Evolutionary conservation across 2,113 vertebrate species (phyloP).

Genomic region (Brachypodius melanocephalos): DNA sequence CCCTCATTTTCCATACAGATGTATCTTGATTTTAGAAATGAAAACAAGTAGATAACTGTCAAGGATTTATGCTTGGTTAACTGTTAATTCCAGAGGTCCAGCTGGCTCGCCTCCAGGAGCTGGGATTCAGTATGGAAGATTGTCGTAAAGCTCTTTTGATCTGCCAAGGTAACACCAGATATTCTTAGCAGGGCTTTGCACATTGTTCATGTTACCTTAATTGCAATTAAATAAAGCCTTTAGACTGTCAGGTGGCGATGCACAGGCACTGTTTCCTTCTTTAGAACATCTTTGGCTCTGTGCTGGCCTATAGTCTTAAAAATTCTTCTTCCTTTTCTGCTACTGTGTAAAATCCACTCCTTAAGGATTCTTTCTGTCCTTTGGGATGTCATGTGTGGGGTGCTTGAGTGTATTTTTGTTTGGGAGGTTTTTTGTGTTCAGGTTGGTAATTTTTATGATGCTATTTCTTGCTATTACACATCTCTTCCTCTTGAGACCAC

Average conservation of each 20-base stretch:
- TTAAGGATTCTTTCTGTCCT: not conserved
- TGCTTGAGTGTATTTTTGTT: not conserved
- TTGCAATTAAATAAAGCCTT: not conserved
- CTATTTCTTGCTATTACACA: not conserved
- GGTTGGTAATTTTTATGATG: not conserved
- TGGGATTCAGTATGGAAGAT: slow-evolving; percentile 89
- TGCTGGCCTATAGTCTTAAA: not conserved
- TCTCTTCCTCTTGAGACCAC: not conserved
- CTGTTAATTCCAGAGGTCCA: slow-evolving; percentile 78
- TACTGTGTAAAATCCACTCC: not conserved
- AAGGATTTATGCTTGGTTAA: not conserved
- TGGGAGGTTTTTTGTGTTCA: not conserved
- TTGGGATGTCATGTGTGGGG: not conserved
- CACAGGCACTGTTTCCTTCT: not conserved
- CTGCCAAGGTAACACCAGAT: slow-evolving; percentile 82
- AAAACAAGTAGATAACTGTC: not conserved
- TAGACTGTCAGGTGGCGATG: not conserved
- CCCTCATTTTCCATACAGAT: not conserved
- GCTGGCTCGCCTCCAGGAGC: slow-evolving; percentile 84
- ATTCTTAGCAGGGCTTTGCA: not conserved
- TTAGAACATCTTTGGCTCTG: not conserved
- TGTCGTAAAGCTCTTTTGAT: slow-evolving; percentile 83
- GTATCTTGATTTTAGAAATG: not conserved
- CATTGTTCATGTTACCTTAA: not conserved
- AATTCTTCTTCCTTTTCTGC: not conserved